Evolutionary conservation across 2,797 vertebrate species (phyloP).

Genomic region (Apogon talboti): DNA sequence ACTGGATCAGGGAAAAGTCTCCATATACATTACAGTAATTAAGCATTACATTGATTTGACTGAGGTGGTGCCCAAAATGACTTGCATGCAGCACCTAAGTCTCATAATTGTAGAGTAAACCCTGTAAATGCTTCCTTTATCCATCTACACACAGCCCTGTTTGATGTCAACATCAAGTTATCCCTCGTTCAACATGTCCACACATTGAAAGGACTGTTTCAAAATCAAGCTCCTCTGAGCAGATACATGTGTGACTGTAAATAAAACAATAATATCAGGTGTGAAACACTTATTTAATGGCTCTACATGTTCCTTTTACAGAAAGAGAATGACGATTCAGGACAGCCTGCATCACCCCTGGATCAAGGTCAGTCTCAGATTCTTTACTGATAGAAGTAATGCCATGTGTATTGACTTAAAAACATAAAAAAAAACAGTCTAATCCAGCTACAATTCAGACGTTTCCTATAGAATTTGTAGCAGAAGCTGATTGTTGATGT

Average conservation of each 20-base stretch:
- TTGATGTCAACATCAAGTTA: neutral
- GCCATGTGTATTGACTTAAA: neutral
- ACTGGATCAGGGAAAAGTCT: too few species aligned
- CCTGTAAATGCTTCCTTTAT: neutral
- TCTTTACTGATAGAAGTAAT: neutral
- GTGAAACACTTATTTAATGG: neutral
- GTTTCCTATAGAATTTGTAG: neutral
- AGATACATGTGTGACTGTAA: too few species aligned
- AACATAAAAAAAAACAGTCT: too few species aligned
- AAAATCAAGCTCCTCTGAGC: too few species aligned
- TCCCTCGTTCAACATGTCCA: neutral
- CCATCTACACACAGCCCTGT: neutral
- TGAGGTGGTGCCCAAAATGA: too few species aligned
- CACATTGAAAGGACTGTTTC: neutral
- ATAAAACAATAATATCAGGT: neutral
- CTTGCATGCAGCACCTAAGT: too few species aligned
- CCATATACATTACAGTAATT: too few species aligned
- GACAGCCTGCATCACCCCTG: conserved; percentile 96
- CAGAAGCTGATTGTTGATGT: neutral
- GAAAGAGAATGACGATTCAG: conserved; percentile 97
- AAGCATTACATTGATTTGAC: too few species aligned
- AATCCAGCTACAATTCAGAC: neutral
- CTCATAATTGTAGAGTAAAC: too few species aligned
- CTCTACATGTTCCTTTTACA: conserved; percentile 62
- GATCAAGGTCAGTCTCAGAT: conserved; percentile 90